phyloP scores from a whole-genome alignment of 2,797 vertebrate genomes.

The Telmatherina bonti region DNA sequence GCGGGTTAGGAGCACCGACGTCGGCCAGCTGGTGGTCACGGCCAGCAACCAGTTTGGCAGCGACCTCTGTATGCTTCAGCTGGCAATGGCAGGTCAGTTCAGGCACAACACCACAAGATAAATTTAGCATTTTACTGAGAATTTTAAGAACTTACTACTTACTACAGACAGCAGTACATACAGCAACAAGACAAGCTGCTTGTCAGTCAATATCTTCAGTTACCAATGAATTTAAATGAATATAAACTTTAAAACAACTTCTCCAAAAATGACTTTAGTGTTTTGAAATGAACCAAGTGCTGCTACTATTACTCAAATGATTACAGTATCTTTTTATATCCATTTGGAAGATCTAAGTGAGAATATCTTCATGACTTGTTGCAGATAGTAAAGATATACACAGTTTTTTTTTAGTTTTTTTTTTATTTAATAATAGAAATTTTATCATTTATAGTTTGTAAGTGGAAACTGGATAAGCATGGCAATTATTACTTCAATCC shows the following conservation, averaged over 20 bases:
- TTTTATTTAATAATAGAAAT: background rate
- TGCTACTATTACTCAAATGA: background rate
- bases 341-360: background rate
- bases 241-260: background rate
- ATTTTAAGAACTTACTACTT: conserved; percentile 33
- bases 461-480: background rate
- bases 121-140: conserved; percentile 28
- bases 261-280: background rate
- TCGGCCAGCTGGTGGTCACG: conserved; percentile 86
- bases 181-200: background rate
- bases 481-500: background rate
- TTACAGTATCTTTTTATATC: background rate
- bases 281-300: conserved; percentile 5
- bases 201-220: conserved; percentile 6
- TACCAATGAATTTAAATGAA: conserved; percentile 4
- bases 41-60: conserved; percentile 92
- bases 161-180: background rate
- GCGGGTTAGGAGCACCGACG: conserved; percentile 79
- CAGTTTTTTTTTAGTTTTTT: background rate
- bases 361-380: background rate
- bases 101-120: background rate
- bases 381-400: background rate
- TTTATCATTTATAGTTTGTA: background rate
- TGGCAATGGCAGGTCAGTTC: conserved; percentile 88
- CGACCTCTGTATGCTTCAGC: conserved; percentile 86